Evolutionary conservation across 2,113 vertebrate genomes (phyloP), one percentile per base, ranked within the genome.

Genomic region (Lucifuga dentata): DNA sequence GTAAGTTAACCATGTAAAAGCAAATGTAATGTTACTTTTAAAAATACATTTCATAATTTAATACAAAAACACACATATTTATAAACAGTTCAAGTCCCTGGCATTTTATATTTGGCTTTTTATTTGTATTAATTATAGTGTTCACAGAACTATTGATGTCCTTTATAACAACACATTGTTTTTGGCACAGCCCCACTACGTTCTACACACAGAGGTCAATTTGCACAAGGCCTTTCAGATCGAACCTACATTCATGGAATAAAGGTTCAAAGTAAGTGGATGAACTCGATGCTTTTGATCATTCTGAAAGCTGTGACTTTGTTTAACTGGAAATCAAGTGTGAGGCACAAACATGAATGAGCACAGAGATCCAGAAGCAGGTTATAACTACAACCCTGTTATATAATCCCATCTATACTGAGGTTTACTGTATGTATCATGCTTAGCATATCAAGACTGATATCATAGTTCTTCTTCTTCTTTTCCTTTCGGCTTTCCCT

Each of bases 191-290:
- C 1, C n/a, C 9, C 19, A 11, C 33, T 12, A 29, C 13, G 23
- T 80, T 65, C 41, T 41, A 60, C 48, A 58, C 57, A 70, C 29
- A 39, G 20, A 64, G 80, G 71, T 76, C 83, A 71, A 52, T 46
- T 84, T 81, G 61, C 66, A 62, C 48, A 71, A 76, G 63, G 11
- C 19, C 29, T 65, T 56, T 76, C 73, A 73, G 68, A 76, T 78
- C 78, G 45, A 67, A 82, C 86, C 76, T 51, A 33, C 76, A 70
- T 84, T 88, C 78, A 81, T 56, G 69, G 81, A 88, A 84, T 68
- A 74, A 77, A 81, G 63, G 59, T 82, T 86, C 67, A 56, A 68
- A 63, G 73, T 81, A 85, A 74, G 1, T 59, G 58, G 76, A 83
- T 76, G 65, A 81, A 75, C 49, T 67, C 41, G 70, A 13, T 36